Base-by-base conservation (phyloP, 2,797 vertebrate species). In the Chloroceryle amazona region DNA sequence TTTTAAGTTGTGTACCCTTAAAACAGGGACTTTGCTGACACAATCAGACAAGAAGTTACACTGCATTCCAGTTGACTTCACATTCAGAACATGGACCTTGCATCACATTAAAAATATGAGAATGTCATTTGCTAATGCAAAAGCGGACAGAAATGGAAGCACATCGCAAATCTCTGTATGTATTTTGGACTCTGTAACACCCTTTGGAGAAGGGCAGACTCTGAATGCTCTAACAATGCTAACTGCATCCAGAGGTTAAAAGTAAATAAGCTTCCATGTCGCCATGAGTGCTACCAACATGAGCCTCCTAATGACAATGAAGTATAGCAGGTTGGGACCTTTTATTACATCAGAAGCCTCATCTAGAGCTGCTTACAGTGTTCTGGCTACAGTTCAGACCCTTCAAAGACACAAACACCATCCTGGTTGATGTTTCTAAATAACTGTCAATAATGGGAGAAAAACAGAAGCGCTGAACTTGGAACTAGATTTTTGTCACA, bases 401-500 rank as follows among this genome's bases (percentile, higher is more conserved):
- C 46, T 67, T 63, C 72, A 68, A 68, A 85, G 29, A 85, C 54
- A 89, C 16, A 55, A 81, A 76, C 22, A 41, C 52, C 67, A 82
- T 52, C 26, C n/a, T 82, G 49, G 51, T 18, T 94, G 71, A 52
- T 44, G 18, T 67, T 85, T 90, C 75, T 79, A 89, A 94, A 81
- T 70, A 84, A 84, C 61, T 21, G 60, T 28, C 44, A 81, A 7
- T 55, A 82, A 90, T 29, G 78, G 49, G 92, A 92, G 54, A 42
- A 88, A 75, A 93, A 22, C 21, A 44, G 66, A 94, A 90, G 89
- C 88, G 95, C 90, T 89, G 66, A 94, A 94, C 20, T 80, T 86
- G 51, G 3, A 0, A 52, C 51, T 63, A 66, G 23, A 33, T 84
- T 87, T 91, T 65, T 80, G 41, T 90, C 57, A 80, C 41, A 33